Percentiles rank a stretch among this genome's conserved stretches.
These are phyloP conservation scores for Ormyrus nitidulus DNA, from an alignment of 2,888 invertebrate genomes.

Conservation along the genomic window DNA sequence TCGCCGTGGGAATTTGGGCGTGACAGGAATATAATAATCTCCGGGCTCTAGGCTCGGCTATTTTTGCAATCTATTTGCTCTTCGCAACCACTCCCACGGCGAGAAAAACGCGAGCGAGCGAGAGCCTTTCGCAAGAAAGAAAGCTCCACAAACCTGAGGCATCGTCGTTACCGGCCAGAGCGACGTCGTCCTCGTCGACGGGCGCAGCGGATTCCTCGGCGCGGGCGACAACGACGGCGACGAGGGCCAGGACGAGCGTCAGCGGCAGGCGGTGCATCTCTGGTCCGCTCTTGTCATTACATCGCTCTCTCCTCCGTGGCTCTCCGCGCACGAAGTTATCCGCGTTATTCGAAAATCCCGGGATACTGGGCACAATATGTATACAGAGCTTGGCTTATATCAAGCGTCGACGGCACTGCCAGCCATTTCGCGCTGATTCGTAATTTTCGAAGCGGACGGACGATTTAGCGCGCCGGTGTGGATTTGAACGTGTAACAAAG, in stretches of 20 bases:
- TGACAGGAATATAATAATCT: constrained; percentile 57
- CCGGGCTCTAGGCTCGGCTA: constrained; percentile 21
- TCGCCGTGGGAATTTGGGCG: constrained; percentile 51
- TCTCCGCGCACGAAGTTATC: too few relatives aligned
- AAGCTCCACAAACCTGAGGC: constrained; percentile 13
- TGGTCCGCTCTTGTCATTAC: constrained; percentile 29
- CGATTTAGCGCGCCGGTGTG: not conserved
- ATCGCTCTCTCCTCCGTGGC: constrained; percentile 2
- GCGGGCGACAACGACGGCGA: not conserved
- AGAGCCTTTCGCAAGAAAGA: not conserved
- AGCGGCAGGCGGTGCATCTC: constrained; percentile 6
- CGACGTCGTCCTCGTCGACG: constrained; percentile 1
- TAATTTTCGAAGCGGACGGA: too few relatives aligned
- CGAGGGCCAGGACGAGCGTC: constrained; percentile 16
- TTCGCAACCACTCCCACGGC: not conserved
- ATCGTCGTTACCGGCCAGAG: constrained; percentile 13
- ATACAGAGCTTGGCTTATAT: too few relatives aligned
- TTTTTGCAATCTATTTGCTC: constrained; percentile 45
- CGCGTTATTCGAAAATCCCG: too few relatives aligned
- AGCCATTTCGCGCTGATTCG: too few relatives aligned
- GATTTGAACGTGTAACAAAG: constrained; percentile 58
- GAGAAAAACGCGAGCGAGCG: not conserved
- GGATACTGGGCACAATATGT: too few relatives aligned
- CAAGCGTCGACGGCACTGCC: too few relatives aligned
- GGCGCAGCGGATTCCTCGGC: constrained; percentile 7